phyloP scores from a whole-genome alignment of 2,888 invertebrate species.

The Neria commutata region DNA sequence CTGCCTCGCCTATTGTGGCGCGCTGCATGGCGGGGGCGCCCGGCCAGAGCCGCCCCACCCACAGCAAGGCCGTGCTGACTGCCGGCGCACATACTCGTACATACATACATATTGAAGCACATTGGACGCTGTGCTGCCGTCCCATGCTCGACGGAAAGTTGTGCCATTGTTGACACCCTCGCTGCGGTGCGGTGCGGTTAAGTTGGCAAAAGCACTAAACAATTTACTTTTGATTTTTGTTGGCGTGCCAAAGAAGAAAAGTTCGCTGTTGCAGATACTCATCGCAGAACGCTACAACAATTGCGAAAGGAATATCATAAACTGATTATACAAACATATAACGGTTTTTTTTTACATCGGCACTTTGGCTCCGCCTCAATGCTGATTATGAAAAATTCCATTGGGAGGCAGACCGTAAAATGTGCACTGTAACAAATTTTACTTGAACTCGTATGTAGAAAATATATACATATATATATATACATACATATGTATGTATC shows the following conservation, averaged over 20 bases:
- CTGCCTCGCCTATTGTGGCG: background rate
- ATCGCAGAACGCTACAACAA: conserved; percentile 1
- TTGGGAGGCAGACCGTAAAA: no score
- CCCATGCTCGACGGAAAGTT: conserved; percentile 43
- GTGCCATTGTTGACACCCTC: conserved; percentile 39
- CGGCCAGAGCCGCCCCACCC: background rate
- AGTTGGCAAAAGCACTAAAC: conserved; percentile 35
- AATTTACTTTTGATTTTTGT: conserved; percentile 39
- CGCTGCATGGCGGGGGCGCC: conserved; percentile 1
- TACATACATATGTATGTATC: no score
- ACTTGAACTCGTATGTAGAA: no score
- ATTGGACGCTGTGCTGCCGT: conserved; percentile 36
- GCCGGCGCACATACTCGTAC: background rate
- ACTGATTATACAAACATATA: conserved; percentile 18
- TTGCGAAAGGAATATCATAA: conserved; percentile 16
- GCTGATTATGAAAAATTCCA: conserved; percentile 7
- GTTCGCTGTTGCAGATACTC: background rate
- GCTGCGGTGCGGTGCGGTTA: conserved; percentile 27
- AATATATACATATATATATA: no score
- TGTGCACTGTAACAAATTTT: no score
- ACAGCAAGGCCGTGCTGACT: background rate
- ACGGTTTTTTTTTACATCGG: background rate
- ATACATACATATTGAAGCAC: background rate
- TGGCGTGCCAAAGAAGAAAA: no score
- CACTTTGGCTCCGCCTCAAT: background rate